Evolutionary conservation across 2,113 vertebrate genomes (phyloP).

Genomic region (Mugil cephalus): DNA sequence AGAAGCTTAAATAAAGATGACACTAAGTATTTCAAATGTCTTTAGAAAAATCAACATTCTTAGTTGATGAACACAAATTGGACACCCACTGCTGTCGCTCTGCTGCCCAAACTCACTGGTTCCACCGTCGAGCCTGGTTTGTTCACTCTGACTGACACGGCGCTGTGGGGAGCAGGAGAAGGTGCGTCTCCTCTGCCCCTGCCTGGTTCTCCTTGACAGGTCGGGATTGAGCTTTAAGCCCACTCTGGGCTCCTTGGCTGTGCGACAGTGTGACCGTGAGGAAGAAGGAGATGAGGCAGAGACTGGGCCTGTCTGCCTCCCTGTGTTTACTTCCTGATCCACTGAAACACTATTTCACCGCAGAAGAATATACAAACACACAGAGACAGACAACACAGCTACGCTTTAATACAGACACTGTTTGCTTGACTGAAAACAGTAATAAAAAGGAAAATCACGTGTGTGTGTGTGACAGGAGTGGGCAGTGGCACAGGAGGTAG

Average conservation of each 20-base stretch:
- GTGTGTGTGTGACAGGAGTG: not conserved
- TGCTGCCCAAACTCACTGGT: constrained; percentile 62
- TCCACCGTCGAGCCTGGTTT: constrained; percentile 47
- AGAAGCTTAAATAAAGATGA: not conserved
- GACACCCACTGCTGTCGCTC: constrained; percentile 69
- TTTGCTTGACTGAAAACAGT: too few species aligned
- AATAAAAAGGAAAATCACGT: not conserved
- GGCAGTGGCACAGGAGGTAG: not conserved
- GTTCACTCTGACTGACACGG: constrained; percentile 52
- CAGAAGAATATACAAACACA: constrained; percentile 1
- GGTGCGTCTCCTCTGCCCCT: constrained; percentile 14
- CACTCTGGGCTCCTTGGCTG: not conserved
- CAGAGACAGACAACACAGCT: not conserved
- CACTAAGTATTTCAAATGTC: too few species aligned
- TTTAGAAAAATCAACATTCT: too few species aligned
- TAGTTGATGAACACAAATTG: not conserved
- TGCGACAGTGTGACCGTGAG: not conserved
- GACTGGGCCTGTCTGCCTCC: constrained; percentile 13
- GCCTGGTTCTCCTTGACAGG: not conserved
- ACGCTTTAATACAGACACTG: not conserved
- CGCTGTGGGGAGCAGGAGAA: constrained; percentile 61
- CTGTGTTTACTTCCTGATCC: constrained; percentile 16
- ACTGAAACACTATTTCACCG: constrained; percentile 31
- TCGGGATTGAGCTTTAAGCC: constrained; percentile 1
- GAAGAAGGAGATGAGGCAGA: constrained; percentile 15